These are phyloP conservation scores for Monarcha castaneiventris DNA, from an alignment of 2,113 vertebrate genomes.

Conservation along the genomic window DNA sequence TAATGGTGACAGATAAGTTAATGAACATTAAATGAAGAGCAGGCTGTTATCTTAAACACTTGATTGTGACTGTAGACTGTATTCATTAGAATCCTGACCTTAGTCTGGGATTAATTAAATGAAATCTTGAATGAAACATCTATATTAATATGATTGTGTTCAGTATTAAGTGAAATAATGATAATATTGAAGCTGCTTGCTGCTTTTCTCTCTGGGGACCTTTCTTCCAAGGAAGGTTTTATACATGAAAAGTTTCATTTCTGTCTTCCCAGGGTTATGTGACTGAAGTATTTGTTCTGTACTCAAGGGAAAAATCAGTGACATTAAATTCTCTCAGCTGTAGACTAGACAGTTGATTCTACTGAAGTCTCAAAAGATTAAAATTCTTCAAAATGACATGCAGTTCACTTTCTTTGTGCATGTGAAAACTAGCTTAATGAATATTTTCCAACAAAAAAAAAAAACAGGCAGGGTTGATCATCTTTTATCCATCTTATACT, in stretches of 20 bases:
- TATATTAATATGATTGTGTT: not conserved
- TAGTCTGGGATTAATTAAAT: slow-evolving; percentile 24
- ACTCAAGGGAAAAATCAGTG: not conserved
- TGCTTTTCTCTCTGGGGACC: not conserved
- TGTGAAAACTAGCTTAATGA: not conserved
- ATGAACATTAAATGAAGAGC: not conserved
- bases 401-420: not conserved
- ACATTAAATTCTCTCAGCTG: not conserved
- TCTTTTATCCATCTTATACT: not conserved
- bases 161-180: slow-evolving; percentile 10
- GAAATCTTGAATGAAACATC: not conserved
- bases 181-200: not conserved
- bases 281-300: not conserved
- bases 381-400: not conserved
- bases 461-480: not conserved
- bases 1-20: not conserved
- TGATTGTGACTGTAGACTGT: not conserved
- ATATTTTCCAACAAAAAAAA: not conserved
- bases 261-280: not conserved
- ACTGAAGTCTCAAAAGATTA: not conserved
- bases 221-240: not conserved
- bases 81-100: not conserved
- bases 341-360: not conserved
- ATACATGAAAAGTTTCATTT: not conserved
- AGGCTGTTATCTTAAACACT: not conserved